Conservation (phyloP, 2,797 vertebrate species). For the Petrocephalus schoutedeni region DNA sequence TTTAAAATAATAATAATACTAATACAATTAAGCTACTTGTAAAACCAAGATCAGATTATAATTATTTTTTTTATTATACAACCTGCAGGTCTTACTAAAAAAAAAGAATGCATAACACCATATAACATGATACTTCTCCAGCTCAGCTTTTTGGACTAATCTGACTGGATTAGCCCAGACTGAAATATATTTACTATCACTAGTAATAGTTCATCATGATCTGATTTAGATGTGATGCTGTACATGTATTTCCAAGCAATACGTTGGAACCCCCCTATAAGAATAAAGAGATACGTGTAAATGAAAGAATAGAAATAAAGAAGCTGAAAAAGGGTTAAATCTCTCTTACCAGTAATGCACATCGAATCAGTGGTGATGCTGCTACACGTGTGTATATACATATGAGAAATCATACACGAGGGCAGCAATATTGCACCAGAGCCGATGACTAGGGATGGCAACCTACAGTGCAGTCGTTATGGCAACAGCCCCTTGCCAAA, state of each 20-base stretch:
- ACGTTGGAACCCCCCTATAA: neutral
- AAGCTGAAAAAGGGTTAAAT: neutral
- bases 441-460: slow-evolving; percentile 63
- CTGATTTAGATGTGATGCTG: neutral
- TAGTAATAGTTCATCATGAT: neutral
- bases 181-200: neutral
- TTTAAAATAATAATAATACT: neutral
- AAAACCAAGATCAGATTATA: neutral
- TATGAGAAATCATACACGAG: neutral
- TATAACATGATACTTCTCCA: neutral
- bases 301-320: neutral
- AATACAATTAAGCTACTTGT: neutral
- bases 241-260: neutral
- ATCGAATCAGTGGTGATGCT: neutral
- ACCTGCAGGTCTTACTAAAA: neutral
- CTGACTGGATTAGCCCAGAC: neutral
- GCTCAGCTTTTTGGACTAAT: neutral
- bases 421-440: slow-evolving; percentile 46
- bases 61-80: neutral
- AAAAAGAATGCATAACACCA: neutral
- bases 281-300: neutral
- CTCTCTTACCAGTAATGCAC: neutral
- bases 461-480: slow-evolving; percentile 61
- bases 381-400: neutral
- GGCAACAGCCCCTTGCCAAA: slow-evolving; percentile 63